Percentiles rank a stretch among this genome's conserved stretches.
These are phyloP conservation scores for Psilanteris sp. DNA, from an alignment of 1,140 invertebrate species.

Conservation along the genomic window DNA sequence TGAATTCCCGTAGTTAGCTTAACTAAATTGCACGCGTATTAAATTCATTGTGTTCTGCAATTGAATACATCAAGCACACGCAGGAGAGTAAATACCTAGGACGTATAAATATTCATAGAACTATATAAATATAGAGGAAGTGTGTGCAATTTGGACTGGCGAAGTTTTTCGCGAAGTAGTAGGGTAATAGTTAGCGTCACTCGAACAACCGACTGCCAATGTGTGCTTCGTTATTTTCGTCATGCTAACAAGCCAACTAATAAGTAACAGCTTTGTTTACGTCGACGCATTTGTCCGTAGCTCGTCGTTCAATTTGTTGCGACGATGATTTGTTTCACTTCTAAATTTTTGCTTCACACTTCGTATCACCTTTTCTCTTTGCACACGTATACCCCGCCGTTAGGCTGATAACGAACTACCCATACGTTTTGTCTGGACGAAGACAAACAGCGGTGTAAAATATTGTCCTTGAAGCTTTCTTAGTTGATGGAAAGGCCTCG, in stretches of 20 bases:
- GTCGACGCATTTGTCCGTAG: not conserved
- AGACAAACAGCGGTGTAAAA: not conserved
- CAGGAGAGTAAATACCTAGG: constrained; percentile 10
- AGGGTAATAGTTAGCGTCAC: constrained; percentile 16
- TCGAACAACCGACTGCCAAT: constrained; percentile 4
- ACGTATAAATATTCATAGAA: constrained; percentile 24
- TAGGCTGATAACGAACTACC: constrained; percentile 6
- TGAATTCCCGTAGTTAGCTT: constrained; percentile 7
- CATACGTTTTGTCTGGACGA: not conserved
- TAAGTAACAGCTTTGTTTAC: constrained; percentile 8
- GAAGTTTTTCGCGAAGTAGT: constrained; percentile 28
- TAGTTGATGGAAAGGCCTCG: constrained; percentile 8
- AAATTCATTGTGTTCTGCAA: constrained; percentile 32
- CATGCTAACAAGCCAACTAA: not conserved
- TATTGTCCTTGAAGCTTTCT: constrained; percentile 9
- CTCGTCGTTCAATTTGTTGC: not conserved
- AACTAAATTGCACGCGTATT: constrained; percentile 27
- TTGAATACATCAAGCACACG: constrained; percentile 25
- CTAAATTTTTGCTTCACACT: not conserved
- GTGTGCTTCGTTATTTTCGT: constrained; percentile 16
- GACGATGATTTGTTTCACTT: constrained; percentile 1
- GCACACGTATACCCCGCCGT: not conserved
- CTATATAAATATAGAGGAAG: constrained; percentile 22
- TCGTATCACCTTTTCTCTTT: not conserved
- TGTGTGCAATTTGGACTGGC: constrained; percentile 12